Evolutionary conservation across 2,113 vertebrate species (phyloP), one percentile per base, ranked within the genome.

Genomic region (Epinephelus fuscoguttatus): DNA sequence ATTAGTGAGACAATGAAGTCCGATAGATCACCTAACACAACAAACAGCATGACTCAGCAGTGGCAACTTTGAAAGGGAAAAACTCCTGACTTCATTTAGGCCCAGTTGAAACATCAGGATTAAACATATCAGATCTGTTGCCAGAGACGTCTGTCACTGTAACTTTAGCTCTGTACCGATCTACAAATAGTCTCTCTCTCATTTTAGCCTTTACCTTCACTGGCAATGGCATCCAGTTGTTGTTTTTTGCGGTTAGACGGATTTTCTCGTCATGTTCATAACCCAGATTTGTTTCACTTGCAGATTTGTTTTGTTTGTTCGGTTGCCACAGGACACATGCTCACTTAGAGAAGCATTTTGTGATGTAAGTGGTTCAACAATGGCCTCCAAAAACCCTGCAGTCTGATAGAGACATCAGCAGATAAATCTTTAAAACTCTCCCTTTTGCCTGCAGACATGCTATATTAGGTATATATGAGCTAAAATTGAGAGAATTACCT

Each of bases 141-240:
- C 90, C 88, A 88, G 77, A 82, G 83, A 84, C 63, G 50, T 63
- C 45, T 57, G 84, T 81, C 84, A 49, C 69, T 74, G 68, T 63
- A 81, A 80, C 82, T 78, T 75, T 55, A 73, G 79, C 70, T 84
- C 76, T 79, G 74, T 63, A 56, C 79, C 14, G 17, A 50, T 66
- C 84, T 81, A 72, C 78, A 88, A 93, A 92, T 92, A 90, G 87
- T 78, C 15, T 42, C 71, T 80, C 70, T 50, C 80, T 90, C 72
- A 63, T 81, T 86, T 80, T 78, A 85, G 73, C 57, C 45, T 45
- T 82, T 78, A 87, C 80, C 75, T 82, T 82, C 78, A n/a, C 33
- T 33, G 11, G 61, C 61, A 55, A 53, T 62, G 50, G 52, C 74
- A 80, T 80, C 62, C 72, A 57, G 37, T 30, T 37, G 40, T 70